phyloP scores from a whole-genome alignment of 2,888 invertebrate species.

The Lithophane semibrunnea region DNA sequence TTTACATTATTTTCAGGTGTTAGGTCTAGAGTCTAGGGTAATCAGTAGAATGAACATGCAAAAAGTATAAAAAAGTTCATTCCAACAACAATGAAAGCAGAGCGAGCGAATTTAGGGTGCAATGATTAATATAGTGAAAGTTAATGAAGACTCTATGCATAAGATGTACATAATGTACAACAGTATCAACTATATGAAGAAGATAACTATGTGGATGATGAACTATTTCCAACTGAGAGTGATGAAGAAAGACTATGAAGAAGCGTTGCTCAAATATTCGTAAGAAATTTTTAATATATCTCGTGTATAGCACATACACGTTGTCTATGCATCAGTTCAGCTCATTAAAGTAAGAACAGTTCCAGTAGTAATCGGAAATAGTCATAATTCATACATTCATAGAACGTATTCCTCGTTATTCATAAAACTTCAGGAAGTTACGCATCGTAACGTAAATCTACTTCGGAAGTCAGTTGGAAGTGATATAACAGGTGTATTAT shows the following conservation, averaged over 20 bases:
- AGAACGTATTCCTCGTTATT: conserved; percentile 54
- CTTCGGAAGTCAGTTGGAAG: conserved; percentile 48
- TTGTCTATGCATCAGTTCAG: conserved; percentile 26
- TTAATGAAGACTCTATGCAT: conserved; percentile 33
- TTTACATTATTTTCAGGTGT: conserved; percentile 49
- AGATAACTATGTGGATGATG: conserved; percentile 23
- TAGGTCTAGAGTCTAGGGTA: conserved; percentile 29
- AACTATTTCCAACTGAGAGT: conserved; percentile 37
- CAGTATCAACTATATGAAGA: conserved; percentile 20
- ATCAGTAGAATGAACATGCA: conserved; percentile 73
- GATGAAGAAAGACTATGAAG: conserved; percentile 51
- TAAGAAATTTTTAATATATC: conserved; percentile 14
- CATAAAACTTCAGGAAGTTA: conserved; percentile 56
- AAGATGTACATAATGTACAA: conserved; percentile 38
- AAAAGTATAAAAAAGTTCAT: conserved; percentile 68
- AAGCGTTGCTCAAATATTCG: conserved; percentile 51
- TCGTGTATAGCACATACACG: conserved; percentile 7
- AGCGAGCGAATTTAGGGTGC: conserved; percentile 72
- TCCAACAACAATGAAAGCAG: conserved; percentile 82
- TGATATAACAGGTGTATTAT: conserved; percentile 36
- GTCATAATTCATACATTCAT: conserved; percentile 55
- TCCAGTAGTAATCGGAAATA: conserved; percentile 54
- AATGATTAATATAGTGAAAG: conserved; percentile 52
- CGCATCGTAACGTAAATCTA: conserved; percentile 52
- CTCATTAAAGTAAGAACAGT: conserved; percentile 26